Percentiles rank a stretch among this genome's conserved stretches.
Evolutionary conservation across 1,140 invertebrate species (phyloP).

Genomic region (Zaprionus kolodkinae): DNA sequence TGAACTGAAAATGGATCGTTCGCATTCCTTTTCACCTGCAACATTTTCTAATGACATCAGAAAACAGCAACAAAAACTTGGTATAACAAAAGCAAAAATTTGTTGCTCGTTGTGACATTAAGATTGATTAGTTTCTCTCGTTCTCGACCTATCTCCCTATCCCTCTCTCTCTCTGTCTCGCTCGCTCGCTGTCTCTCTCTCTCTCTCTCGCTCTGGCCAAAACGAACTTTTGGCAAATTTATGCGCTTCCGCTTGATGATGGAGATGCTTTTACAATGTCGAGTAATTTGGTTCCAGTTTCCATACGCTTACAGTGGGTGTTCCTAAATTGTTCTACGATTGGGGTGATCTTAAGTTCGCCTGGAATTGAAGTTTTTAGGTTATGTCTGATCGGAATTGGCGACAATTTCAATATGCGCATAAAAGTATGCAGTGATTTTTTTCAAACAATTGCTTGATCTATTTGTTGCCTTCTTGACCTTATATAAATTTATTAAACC

Average conservation of each 20-base stretch:
- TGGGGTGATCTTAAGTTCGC: background rate
- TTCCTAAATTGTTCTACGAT: background rate
- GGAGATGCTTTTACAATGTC: slow-evolving; percentile 53
- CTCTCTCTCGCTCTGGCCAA: background rate
- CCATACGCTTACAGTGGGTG: slow-evolving; percentile 16
- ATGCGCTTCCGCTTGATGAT: slow-evolving; percentile 57
- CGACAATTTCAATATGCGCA: background rate
- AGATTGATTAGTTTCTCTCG: slow-evolving; percentile 78
- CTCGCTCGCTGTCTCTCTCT: background rate
- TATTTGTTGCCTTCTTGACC: background rate
- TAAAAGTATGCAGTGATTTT: background rate
- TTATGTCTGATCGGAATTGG: background rate
- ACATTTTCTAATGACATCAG: slow-evolving; percentile 80
- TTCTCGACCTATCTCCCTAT: background rate
- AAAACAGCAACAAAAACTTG: slow-evolving; percentile 53
- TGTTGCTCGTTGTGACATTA: slow-evolving; percentile 69
- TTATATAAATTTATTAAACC: background rate
- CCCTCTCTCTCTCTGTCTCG: background rate
- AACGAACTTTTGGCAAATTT: slow-evolving; percentile 63
- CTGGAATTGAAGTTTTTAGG: too few relatives aligned
- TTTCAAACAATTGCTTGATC: too few relatives aligned
- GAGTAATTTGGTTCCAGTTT: slow-evolving; percentile 37
- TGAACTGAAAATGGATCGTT: slow-evolving; percentile 60
- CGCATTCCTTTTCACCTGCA: slow-evolving; percentile 77
- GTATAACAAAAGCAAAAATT: slow-evolving; percentile 58